Conservation (phyloP, 2,797 vertebrate genomes). For the Chrosomus eos region DNA sequence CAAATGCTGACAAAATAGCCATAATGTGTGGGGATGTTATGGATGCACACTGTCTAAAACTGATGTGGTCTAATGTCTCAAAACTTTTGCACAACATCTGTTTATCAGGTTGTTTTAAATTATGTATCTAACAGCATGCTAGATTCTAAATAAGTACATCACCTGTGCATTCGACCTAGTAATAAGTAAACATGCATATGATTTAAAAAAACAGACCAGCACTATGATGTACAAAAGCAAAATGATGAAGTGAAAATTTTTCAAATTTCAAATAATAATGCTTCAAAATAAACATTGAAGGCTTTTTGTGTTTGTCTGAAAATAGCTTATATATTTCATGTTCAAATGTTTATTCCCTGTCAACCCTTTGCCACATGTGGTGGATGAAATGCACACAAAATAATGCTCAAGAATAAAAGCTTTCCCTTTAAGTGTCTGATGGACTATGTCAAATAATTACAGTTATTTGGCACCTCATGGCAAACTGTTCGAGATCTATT, state of each 20-base stretch:
- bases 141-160: background rate
- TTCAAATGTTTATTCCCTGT: constrained; percentile 3
- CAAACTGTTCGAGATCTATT: constrained; percentile 25
- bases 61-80: constrained; percentile 19
- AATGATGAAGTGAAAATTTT: background rate
- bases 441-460: constrained; percentile 12
- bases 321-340: background rate
- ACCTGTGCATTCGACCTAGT: background rate
- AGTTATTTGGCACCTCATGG: constrained; percentile 24
- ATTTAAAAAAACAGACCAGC: background rate
- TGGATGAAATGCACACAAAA: constrained; percentile 4
- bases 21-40: constrained; percentile 17
- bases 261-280: background rate
- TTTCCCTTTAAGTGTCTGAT: background rate
- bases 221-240: too few species aligned
- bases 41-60: constrained; percentile 26
- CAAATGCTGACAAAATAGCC: constrained; percentile 28
- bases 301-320: background rate
- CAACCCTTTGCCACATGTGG: background rate
- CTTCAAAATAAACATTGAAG: background rate
- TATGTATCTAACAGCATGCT: constrained; percentile 1
- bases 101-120: constrained; percentile 20
- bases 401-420: background rate
- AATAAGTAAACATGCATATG: background rate
- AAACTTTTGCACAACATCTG: constrained; percentile 21